A percentile compares a stretch with the other conserved stretches of the same genome.
Conservation (phyloP, 2,888 invertebrate genomes). For the Latrodectus elegans region DNA sequence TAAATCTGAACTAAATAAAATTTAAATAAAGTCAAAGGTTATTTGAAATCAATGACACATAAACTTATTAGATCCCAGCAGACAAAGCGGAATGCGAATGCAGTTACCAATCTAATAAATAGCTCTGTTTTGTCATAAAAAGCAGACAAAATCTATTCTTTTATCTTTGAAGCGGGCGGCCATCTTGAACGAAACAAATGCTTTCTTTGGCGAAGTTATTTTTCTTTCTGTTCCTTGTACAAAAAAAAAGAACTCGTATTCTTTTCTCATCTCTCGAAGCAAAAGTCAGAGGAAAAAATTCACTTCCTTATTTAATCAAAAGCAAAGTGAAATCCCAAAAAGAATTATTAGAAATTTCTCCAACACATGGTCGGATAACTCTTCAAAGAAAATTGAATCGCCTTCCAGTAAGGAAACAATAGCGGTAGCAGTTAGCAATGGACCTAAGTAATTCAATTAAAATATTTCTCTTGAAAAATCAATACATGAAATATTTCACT, state of each 20-base stretch:
- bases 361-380: neutral
- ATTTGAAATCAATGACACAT: no score
- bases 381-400: conserved; percentile 51
- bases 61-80: no score
- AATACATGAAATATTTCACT: no score
- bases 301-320: conserved; percentile 22
- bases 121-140: neutral
- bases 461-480: neutral
- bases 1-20: no score
- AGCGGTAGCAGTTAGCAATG: neutral
- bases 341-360: conserved; percentile 30
- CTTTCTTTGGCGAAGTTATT: neutral
- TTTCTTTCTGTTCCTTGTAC: neutral
- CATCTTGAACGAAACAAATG: neutral
- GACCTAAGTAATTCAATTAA: conserved; percentile 27
- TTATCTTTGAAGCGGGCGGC: neutral
- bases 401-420: conserved; percentile 6
- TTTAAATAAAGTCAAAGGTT: no score
- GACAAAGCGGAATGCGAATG: no score
- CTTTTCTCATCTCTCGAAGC: neutral
- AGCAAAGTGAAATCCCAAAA: neutral
- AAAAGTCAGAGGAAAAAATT: neutral
- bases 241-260: neutral
- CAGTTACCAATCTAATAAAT: no score
- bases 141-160: neutral